Evolutionary conservation across 2,888 invertebrate genomes (phyloP), one percentile per base, ranked within the genome.

Genomic region (Rotaria sp.): DNA sequence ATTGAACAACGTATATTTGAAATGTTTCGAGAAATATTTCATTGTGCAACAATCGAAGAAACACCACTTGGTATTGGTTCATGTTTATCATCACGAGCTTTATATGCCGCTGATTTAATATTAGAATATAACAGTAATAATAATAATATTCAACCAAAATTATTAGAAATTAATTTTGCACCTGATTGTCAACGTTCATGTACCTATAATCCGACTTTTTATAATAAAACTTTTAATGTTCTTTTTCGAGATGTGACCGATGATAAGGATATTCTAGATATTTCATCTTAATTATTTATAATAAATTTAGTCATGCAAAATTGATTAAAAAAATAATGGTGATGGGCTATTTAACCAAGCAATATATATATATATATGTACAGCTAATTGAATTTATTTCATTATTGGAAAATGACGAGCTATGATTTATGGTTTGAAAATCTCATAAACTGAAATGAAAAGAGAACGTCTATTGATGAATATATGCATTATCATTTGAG

Each of bases 241-340:
- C 80, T 80, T 11, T 80, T 45, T 45, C 41, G 80, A 45, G 80
- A 45, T 80, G 93, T 80, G 35, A 80, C 35, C 26, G 80, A 80
- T n/a, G 80, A 45, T 10, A 45, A 80, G 7, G n/a, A 80, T 45
- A 24, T 80, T 80, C 1, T 80, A 15, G 80, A 80, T 7, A 80
- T 80, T 4, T 80, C 80, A 26, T 18, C 35, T 4, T 67, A 35
- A 67, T 67, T 21, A 10, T 30, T 67, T 67, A 5, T 18, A 15
- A 67, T 35, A 18, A 35, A 35, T 35, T 35, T 26, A 55, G 10
- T 55, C 26, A 24, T 11, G 7, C 18, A 67, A 52, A 24, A 52
- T 4, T 24, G 24, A 67, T 38, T 21, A 67, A 21, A 30, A 38
- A 30, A 59, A 59, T 15, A 30, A 30, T 38, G 67, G 67, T 67